A percentile compares a stretch with the other conserved stretches of the same genome.
Evolutionary conservation across 2,113 vertebrate species (phyloP).

Genomic region (Stegastes partitus): DNA sequence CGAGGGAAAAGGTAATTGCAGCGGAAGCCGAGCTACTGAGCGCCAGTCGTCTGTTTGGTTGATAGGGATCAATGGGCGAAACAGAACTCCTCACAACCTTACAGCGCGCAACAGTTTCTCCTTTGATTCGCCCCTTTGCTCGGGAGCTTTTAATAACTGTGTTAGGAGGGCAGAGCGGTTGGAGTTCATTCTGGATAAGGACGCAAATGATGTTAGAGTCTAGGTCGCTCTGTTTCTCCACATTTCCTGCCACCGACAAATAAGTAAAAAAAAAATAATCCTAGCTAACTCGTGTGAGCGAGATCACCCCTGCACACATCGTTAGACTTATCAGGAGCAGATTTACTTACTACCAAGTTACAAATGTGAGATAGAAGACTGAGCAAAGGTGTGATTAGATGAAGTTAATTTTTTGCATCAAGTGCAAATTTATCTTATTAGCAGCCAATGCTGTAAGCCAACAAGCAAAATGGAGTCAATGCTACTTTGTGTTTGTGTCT

Average conservation of each 20-base stretch:
- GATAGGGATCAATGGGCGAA: slow-evolving; percentile 73
- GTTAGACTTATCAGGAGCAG: not conserved
- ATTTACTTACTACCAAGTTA: not conserved
- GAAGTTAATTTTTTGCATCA: not conserved
- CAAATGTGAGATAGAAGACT: not conserved
- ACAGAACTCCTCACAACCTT: slow-evolving; percentile 31
- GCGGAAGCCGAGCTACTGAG: slow-evolving; percentile 74
- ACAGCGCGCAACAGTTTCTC: slow-evolving; percentile 1
- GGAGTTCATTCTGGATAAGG: too few relatives aligned
- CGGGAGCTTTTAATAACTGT: not conserved
- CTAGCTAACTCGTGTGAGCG: not conserved
- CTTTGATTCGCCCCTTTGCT: not conserved
- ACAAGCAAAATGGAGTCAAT: not conserved
- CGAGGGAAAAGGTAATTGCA: slow-evolving; percentile 71
- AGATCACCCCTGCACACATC: not conserved
- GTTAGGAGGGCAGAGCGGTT: not conserved
- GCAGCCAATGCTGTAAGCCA: not conserved
- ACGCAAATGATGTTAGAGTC: too few relatives aligned
- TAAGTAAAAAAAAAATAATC: too few relatives aligned
- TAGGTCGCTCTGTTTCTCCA: too few relatives aligned
- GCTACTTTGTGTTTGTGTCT: too few relatives aligned
- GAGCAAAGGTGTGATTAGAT: not conserved
- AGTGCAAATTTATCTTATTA: not conserved
- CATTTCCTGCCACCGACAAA: too few relatives aligned
- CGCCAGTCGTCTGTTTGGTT: slow-evolving; percentile 60